Conservation (phyloP, 2,797 vertebrate species). For the Ambastaia sidthimunki region DNA sequence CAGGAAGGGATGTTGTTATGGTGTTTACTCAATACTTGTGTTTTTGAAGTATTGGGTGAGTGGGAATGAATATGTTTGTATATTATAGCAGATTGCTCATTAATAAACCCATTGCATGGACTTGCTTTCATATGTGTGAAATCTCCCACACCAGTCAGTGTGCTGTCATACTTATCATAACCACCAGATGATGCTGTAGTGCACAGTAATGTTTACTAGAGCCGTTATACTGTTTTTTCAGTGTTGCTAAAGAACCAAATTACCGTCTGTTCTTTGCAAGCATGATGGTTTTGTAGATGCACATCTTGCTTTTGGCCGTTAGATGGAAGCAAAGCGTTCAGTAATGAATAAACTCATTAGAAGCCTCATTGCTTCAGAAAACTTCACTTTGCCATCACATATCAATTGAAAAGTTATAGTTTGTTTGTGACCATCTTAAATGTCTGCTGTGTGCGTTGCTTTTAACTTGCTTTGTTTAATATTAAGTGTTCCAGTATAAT, state of each 20-base stretch:
- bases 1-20: slow-evolving; percentile 70
- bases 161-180: not conserved
- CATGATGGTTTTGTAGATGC: not conserved
- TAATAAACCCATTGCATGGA: slow-evolving; percentile 86
- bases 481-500: no score
- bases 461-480: no score
- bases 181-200: not conserved
- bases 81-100: slow-evolving; percentile 77
- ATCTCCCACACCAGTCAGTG: no score
- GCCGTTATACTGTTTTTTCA: no score
- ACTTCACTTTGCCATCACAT: no score
- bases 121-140: slow-evolving; percentile 27
- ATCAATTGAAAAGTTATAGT: no score
- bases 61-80: slow-evolving; percentile 77
- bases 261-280: no score
- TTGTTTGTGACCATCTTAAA: no score
- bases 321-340: not conserved
- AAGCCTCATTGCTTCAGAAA: not conserved
- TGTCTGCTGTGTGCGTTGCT: no score
- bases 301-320: not conserved
- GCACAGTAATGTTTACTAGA: not conserved
- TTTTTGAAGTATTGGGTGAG: slow-evolving; percentile 69
- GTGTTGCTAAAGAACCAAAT: no score
- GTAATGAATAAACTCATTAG: no score
- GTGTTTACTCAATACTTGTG: slow-evolving; percentile 66